phyloP scores from a whole-genome alignment of 2,797 vertebrate species.

The Tragopan temminckii region DNA sequence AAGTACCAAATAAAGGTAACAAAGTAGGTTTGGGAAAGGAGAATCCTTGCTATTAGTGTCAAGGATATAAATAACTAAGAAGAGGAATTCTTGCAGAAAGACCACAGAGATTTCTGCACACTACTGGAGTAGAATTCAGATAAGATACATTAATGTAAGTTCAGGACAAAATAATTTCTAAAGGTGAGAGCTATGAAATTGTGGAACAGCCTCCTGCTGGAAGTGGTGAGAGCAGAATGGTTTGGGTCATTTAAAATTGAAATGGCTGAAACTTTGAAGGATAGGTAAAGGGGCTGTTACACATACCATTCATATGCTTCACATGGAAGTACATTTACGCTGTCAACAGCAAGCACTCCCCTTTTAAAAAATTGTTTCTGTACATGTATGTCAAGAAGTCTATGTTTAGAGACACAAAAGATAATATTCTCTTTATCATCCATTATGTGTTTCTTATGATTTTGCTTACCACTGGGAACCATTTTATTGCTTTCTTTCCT shows the following conservation, averaged over 20 bases:
- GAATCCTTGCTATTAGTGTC: not conserved
- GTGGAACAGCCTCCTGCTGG: not conserved
- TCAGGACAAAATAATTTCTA: not conserved
- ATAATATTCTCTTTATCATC: not conserved
- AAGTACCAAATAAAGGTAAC: not conserved
- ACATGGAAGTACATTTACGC: not conserved
- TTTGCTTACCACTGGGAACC: slow-evolving; percentile 35
- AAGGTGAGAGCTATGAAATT: not conserved
- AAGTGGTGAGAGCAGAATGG: not conserved
- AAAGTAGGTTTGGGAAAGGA: not conserved
- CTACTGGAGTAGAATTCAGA: not conserved
- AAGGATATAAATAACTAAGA: not conserved
- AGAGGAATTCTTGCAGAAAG: not conserved
- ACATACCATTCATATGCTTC: slow-evolving; percentile 6
- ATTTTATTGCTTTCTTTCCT: slow-evolving; percentile 25
- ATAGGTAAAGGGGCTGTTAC: not conserved
- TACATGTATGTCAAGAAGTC: not conserved
- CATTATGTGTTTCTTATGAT: not conserved
- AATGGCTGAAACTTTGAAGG: not conserved
- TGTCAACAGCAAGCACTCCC: not conserved
- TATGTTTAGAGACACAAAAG: not conserved
- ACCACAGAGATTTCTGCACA: not conserved
- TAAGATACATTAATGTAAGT: not conserved
- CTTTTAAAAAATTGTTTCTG: not conserved
- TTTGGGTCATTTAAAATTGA: not conserved